phyloP scores from a whole-genome alignment of 2,797 vertebrate genomes.

The Lutjanus campechanus region DNA sequence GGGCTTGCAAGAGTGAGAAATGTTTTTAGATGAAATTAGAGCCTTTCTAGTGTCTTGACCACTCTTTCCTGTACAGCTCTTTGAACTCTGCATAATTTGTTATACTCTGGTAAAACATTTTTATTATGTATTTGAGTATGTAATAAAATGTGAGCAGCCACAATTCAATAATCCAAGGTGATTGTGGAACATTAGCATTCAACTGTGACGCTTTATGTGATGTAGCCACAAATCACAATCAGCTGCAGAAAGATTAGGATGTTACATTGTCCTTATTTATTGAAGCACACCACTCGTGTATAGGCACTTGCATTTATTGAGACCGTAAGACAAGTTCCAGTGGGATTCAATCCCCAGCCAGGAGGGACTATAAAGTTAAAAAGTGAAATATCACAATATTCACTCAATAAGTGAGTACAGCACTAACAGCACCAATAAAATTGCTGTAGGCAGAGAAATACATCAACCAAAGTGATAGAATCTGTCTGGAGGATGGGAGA shows the following conservation, averaged over 20 bases:
- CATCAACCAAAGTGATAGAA: slow-evolving; percentile 4
- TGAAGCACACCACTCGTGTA: not conserved
- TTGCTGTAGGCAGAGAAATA: not conserved
- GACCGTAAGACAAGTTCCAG: not conserved
- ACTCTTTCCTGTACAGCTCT: not conserved
- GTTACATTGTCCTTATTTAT: not conserved
- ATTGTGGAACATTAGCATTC: slow-evolving; percentile 26
- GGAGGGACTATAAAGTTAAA: not conserved
- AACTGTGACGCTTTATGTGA: slow-evolving; percentile 14
- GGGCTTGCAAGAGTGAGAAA: not conserved
- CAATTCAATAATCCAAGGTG: slow-evolving; percentile 23
- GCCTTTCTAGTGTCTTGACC: not conserved
- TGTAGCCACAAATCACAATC: not conserved
- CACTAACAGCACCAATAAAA: not conserved
- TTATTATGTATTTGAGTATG: slow-evolving; percentile 12
- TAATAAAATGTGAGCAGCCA: slow-evolving; percentile 12
- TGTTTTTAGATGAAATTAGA: not conserved
- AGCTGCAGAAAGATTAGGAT: not conserved
- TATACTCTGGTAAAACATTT: slow-evolving; percentile 2
- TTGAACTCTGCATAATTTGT: slow-evolving; percentile 8
- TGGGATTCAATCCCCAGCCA: not conserved
- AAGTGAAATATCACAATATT: slow-evolving; percentile 15
- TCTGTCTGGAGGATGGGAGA: slow-evolving; percentile 1
- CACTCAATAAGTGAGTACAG: slow-evolving; percentile 19
- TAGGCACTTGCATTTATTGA: not conserved